Conservation (phyloP, 2,113 vertebrate genomes). For the Lontra canadensis region DNA sequence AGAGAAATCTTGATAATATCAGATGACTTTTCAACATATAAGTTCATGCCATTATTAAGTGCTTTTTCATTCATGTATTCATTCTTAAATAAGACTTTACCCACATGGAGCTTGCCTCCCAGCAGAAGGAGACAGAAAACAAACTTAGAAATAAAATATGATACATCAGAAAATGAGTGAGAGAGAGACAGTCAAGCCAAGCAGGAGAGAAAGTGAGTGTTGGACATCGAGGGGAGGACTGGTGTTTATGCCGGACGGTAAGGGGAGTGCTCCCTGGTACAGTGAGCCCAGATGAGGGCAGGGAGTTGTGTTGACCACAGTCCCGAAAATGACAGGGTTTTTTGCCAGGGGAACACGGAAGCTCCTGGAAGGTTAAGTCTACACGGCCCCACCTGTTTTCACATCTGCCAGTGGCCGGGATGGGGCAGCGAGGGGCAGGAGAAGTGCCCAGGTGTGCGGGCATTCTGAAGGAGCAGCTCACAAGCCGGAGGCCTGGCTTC, state of each 20-base stretch:
- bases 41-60: neutral
- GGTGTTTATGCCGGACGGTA: neutral
- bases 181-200: neutral
- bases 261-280: neutral
- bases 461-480: too few species aligned
- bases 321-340: neutral
- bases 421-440: too few species aligned
- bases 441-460: too few species aligned
- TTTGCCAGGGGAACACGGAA: neutral
- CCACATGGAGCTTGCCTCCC: neutral
- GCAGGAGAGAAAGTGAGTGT: neutral
- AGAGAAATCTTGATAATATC: neutral
- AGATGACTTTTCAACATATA: neutral
- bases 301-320: neutral
- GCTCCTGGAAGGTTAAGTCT: neutral
- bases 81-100: neutral
- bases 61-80: neutral
- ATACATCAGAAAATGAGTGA: neutral
- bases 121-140: neutral
- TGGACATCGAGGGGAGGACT: neutral
- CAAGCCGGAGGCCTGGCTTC: neutral
- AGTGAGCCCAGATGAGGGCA: neutral
- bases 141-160: neutral
- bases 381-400: fast-evolving
- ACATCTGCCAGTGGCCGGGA: neutral